Conservation (phyloP, 2,797 vertebrate species). For the Sebastiscus albofasciatus region DNA sequence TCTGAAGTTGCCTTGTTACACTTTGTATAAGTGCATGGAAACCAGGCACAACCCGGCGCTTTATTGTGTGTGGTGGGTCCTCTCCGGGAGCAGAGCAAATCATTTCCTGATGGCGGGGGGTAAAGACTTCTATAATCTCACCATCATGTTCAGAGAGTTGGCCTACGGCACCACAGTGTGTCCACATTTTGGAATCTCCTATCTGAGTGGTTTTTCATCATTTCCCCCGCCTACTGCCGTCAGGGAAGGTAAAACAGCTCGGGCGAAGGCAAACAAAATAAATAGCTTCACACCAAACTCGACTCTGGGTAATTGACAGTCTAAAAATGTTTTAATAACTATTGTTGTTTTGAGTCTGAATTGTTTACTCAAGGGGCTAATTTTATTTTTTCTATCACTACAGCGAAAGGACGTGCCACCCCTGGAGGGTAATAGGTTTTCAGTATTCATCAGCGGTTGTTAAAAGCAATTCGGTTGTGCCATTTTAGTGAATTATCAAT, state of each 20-base stretch:
- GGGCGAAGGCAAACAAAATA: conserved; percentile 33
- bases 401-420: neutral
- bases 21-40: conserved; percentile 44
- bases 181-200: conserved; percentile 77
- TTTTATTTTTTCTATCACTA: neutral
- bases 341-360: conserved; percentile 7
- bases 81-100: conserved; percentile 64
- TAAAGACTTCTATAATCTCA: conserved; percentile 67
- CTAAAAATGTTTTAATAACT: conserved; percentile 8
- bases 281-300: conserved; percentile 26
- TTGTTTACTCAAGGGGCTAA: conserved; percentile 8
- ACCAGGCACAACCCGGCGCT: conserved; percentile 32
- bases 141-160: conserved; percentile 70
- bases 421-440: neutral
- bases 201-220: conserved; percentile 78
- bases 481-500: conserved; percentile 22
- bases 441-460: conserved; percentile 21
- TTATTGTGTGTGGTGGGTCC: conserved; percentile 53
- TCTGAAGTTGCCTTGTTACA: conserved; percentile 57
- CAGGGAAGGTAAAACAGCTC: conserved; percentile 55
- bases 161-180: conserved; percentile 62
- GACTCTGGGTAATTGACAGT: conserved; percentile 15
- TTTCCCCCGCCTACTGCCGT: conserved; percentile 45
- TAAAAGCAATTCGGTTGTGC: conserved; percentile 5
- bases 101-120: conserved; percentile 68